A percentile compares a stretch with the other conserved stretches of the same genome.
phyloP scores from a whole-genome alignment of 2,113 vertebrate genomes.

The Prunella himalayana region DNA sequence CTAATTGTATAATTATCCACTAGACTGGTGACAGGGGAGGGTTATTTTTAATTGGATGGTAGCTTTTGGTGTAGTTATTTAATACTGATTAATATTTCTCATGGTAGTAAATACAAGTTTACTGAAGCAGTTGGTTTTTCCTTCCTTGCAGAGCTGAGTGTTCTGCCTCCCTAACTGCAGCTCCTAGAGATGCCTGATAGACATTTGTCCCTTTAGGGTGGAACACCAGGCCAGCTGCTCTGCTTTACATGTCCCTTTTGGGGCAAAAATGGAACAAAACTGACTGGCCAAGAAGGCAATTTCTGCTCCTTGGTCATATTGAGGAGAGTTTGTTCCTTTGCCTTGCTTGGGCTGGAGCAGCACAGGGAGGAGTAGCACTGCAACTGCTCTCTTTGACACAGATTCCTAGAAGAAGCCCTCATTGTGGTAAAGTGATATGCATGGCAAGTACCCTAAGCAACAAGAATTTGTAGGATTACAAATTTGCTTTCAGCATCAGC shows the following conservation, averaged over 20 bases:
- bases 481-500: background rate
- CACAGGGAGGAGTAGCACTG: background rate
- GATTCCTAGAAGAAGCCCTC: background rate
- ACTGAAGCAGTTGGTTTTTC: background rate
- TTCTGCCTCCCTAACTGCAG: background rate
- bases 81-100: background rate
- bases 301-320: background rate
- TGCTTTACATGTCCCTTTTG: background rate
- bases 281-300: background rate
- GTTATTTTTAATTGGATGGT: background rate
- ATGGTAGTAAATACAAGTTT: background rate
- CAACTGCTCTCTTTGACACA: background rate
- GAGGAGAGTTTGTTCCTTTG: background rate
- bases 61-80: background rate
- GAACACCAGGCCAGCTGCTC: background rate
- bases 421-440: background rate
- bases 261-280: background rate
- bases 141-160: background rate
- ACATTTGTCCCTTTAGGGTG: background rate
- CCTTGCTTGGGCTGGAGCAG: background rate
- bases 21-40: background rate
- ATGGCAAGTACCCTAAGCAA: background rate
- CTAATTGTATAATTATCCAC: background rate
- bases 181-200: background rate
- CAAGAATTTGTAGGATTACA: background rate